A percentile compares a stretch with the other conserved stretches of the same genome.
phyloP scores from a whole-genome alignment of 1,140 invertebrate genomes.

The Vanessa atalanta region DNA sequence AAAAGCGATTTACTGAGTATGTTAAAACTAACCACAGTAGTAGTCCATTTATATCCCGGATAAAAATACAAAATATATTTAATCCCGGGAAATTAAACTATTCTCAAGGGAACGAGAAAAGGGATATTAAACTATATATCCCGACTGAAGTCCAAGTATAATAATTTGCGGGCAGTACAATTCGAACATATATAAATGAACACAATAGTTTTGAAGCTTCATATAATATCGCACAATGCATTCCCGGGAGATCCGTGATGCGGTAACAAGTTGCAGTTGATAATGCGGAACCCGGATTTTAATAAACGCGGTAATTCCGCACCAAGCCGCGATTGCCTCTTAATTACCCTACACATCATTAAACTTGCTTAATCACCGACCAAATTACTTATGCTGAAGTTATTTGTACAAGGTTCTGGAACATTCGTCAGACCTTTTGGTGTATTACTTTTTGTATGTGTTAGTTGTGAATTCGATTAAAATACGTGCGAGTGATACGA shows the following conservation, averaged over 20 bases:
- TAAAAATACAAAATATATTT: no score
- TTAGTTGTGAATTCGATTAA: slow-evolving; percentile 1
- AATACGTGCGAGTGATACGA: no score
- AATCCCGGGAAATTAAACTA: no score
- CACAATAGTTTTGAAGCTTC: slow-evolving; percentile 9
- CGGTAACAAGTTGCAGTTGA: slow-evolving; percentile 32
- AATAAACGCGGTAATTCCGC: slow-evolving; percentile 18
- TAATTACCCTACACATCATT: slow-evolving; percentile 27
- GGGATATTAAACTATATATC: no score
- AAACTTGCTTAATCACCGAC: slow-evolving; percentile 25
- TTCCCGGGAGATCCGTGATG: slow-evolving; percentile 21
- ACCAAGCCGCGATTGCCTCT: slow-evolving; percentile 14
- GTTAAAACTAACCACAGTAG: no score
- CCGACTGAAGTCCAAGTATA: no score
- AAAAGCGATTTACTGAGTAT: no score
- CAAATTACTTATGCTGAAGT: slow-evolving; percentile 10
- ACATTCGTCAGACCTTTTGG: not conserved
- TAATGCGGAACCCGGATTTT: slow-evolving; percentile 16
- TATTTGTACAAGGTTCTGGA: slow-evolving; percentile 1
- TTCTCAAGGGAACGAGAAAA: no score
- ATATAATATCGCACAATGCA: slow-evolving; percentile 21
- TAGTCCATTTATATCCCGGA: no score
- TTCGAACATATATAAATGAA: no score
- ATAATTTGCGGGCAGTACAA: no score
- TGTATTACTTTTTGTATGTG: not conserved